Percentiles rank a stretch among this genome's conserved stretches.
Conservation (phyloP, 2,888 invertebrate species). For the Tipula lateralis region DNA sequence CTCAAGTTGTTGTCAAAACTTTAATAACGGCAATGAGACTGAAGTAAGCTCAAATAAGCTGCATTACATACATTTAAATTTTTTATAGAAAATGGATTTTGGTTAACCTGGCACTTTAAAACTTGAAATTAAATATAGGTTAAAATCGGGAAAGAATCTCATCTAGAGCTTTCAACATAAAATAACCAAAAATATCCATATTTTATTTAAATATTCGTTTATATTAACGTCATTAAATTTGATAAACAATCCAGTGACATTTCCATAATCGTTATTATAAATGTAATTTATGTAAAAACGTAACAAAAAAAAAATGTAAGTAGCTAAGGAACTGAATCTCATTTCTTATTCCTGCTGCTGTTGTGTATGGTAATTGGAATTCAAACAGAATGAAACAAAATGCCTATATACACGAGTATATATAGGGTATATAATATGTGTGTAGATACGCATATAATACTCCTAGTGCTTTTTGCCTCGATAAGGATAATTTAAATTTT, state of each 20-base stretch:
- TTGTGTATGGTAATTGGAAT: not conserved
- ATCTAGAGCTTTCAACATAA: no score
- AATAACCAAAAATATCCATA: not conserved
- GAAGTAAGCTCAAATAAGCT: no score
- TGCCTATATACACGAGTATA: not conserved
- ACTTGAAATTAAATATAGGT: no score
- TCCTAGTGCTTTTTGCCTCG: not conserved
- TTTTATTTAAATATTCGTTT: not conserved
- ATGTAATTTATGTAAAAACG: not conserved
- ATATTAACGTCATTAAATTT: not conserved
- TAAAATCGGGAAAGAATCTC: no score
- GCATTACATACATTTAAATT: no score
- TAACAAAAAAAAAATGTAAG: not conserved
- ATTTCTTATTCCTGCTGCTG: not conserved
- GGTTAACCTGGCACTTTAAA: no score
- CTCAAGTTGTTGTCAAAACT: no score
- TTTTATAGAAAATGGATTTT: no score
- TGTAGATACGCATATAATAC: not conserved
- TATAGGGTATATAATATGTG: no score
- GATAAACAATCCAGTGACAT: not conserved
- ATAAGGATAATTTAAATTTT: not conserved
- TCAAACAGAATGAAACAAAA: not conserved
- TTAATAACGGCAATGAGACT: no score
- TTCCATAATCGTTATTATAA: not conserved
- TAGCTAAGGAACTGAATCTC: not conserved